These are phyloP conservation scores for Pterostichus madidus DNA, from an alignment of 2,888 invertebrate species.

Conservation along the genomic window DNA sequence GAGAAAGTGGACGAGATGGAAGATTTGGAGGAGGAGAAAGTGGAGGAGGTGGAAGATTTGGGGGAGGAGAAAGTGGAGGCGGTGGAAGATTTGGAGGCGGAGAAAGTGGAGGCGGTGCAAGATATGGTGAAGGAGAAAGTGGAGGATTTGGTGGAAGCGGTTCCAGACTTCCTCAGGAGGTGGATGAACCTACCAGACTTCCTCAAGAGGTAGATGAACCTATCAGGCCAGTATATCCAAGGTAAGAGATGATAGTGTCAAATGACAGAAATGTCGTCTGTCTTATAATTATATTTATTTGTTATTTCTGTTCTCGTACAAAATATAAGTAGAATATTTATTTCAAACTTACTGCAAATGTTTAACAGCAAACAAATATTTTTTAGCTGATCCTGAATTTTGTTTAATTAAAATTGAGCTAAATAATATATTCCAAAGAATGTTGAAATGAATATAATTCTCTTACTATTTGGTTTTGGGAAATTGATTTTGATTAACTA, in stretches of 20 bases:
- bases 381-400: no score
- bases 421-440: no score
- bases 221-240: neutral
- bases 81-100: neutral
- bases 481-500: no score
- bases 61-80: neutral
- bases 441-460: no score
- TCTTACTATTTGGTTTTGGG: no score
- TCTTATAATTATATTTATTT: conserved; percentile 6
- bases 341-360: no score
- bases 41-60: conserved; percentile 39
- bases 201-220: conserved; percentile 28
- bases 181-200: conserved; percentile 14
- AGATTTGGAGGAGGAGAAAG: no score
- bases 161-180: neutral
- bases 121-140: neutral
- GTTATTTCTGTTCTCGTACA: no score
- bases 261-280: neutral
- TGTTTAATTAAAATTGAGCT: no score
- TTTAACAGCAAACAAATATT: no score
- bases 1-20: no score
- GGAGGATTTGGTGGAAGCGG: neutral
- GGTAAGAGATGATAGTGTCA: neutral
- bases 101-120: neutral
- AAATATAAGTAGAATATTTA: no score